phyloP scores from a whole-genome alignment of 2,888 invertebrate species.

The Rhyacophila evoluta region DNA sequence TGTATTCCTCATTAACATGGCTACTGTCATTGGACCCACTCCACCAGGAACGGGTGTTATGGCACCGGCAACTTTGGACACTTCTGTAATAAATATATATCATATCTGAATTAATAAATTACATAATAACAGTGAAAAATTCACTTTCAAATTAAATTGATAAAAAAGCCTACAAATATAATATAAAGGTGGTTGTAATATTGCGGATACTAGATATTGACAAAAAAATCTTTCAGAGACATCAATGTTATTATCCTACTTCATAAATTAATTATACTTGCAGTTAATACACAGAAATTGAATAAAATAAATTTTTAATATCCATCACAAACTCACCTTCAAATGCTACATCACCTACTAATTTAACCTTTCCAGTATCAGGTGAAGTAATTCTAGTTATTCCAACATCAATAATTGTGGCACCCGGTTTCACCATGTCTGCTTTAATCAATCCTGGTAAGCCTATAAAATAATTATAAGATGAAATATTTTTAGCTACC shows the following conservation, averaged over 20 bases:
- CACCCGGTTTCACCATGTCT: constrained; percentile 91
- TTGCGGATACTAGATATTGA: too few relatives aligned
- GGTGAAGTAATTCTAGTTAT: constrained; percentile 78
- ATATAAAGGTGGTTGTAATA: too few relatives aligned
- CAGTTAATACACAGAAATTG: too few relatives aligned
- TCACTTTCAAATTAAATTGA: too few relatives aligned
- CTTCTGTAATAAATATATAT: constrained; percentile 67
- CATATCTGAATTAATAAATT: too few relatives aligned
- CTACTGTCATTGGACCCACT: constrained; percentile 94
- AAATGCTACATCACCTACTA: constrained; percentile 93
- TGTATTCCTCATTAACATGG: constrained; percentile 93
- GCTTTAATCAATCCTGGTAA: constrained; percentile 80
- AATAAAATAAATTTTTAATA: not conserved
- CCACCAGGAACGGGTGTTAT: constrained; percentile 94
- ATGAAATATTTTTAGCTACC: too few relatives aligned
- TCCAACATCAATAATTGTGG: constrained; percentile 90
- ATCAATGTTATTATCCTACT: too few relatives aligned
- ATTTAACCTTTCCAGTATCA: constrained; percentile 74
- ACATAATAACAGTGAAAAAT: too few relatives aligned
- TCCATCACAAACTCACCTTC: constrained; percentile 69
- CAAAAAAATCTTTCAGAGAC: too few relatives aligned
- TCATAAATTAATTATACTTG: too few relatives aligned
- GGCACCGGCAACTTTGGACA: constrained; percentile 82
- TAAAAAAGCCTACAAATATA: too few relatives aligned
- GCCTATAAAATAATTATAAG: constrained; percentile 73